Evolutionary conservation across 2,888 invertebrate genomes (phyloP).

Genomic region (Carcina quercana): DNA sequence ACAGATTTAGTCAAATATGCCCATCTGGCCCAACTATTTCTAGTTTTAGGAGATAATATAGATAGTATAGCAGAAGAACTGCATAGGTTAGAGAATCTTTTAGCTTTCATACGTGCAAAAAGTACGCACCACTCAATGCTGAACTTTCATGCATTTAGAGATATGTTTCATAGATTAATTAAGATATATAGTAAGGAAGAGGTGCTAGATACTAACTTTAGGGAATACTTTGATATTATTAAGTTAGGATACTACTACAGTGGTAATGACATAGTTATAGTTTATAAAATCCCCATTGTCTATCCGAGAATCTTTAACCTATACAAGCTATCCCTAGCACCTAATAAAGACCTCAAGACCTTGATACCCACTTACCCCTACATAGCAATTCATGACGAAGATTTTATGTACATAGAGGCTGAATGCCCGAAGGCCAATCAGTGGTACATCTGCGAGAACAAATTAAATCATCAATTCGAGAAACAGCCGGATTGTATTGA

Average conservation of each 20-base stretch:
- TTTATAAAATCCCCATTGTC: slow-evolving; percentile 10
- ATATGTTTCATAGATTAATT: slow-evolving; percentile 11
- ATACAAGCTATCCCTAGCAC: no score
- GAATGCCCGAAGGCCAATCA: no score
- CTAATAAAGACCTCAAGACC: no score
- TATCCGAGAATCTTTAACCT: no score
- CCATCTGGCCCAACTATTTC: slow-evolving; percentile 13
- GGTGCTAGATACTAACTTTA: slow-evolving; percentile 11
- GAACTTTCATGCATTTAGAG: slow-evolving; percentile 6
- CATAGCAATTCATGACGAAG: no score
- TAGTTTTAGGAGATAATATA: slow-evolving; percentile 10
- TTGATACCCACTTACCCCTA: no score
- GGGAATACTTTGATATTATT: slow-evolving; percentile 16
- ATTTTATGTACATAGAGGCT: no score
- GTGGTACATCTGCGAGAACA: no score
- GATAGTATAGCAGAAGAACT: slow-evolving; percentile 9
- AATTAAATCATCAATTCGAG: no score
- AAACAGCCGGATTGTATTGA: no score
- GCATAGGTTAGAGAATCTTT: slow-evolving; percentile 12
- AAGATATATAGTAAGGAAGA: slow-evolving; percentile 14
- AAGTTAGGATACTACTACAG: slow-evolving; percentile 13
- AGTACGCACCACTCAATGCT: slow-evolving; percentile 15
- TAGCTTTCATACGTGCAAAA: slow-evolving; percentile 16
- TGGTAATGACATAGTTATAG: slow-evolving; percentile 6
- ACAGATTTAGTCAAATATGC: slow-evolving; percentile 14